These are phyloP conservation scores for Anomalospiza imberbis DNA, from an alignment of 2,797 vertebrate species.

Conservation along the genomic window DNA sequence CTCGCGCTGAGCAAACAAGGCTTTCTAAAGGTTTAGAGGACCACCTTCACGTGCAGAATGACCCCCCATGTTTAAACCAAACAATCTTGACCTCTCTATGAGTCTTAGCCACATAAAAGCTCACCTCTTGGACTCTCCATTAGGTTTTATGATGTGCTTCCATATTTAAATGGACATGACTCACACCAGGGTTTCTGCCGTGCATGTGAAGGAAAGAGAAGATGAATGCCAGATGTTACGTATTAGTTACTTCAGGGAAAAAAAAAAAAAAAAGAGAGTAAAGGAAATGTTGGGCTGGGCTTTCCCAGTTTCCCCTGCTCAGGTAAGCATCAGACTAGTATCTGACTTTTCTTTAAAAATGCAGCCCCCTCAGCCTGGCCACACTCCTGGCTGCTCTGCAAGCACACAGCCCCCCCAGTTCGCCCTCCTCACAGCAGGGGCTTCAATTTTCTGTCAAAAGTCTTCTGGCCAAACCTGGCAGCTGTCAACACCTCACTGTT, in stretches of 20 bases:
- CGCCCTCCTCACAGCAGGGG: background rate
- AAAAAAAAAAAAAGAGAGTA: background rate
- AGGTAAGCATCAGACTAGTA: constrained; percentile 3
- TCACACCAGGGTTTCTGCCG: constrained; percentile 45
- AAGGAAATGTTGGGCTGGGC: constrained; percentile 13
- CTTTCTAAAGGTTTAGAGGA: constrained; percentile 30
- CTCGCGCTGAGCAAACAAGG: background rate
- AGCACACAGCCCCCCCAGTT: background rate
- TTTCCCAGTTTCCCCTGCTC: background rate
- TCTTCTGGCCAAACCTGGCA: background rate
- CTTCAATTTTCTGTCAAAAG: constrained; percentile 46
- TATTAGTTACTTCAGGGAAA: background rate
- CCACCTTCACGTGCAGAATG: constrained; percentile 26
- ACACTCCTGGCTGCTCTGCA: background rate
- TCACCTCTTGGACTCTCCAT: constrained; percentile 69
- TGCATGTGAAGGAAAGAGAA: constrained; percentile 6
- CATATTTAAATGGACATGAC: constrained; percentile 67
- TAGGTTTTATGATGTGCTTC: constrained; percentile 63
- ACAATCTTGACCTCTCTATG: constrained; percentile 67
- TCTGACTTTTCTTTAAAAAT: background rate
- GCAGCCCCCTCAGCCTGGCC: background rate
- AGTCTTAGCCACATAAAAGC: constrained; percentile 82
- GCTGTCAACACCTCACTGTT: constrained; percentile 64
- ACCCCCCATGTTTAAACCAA: constrained; percentile 74
- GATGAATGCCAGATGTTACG: constrained; percentile 63